These are phyloP conservation scores for Alcis repandata DNA, from an alignment of 2,888 invertebrate genomes.

Conservation along the genomic window DNA sequence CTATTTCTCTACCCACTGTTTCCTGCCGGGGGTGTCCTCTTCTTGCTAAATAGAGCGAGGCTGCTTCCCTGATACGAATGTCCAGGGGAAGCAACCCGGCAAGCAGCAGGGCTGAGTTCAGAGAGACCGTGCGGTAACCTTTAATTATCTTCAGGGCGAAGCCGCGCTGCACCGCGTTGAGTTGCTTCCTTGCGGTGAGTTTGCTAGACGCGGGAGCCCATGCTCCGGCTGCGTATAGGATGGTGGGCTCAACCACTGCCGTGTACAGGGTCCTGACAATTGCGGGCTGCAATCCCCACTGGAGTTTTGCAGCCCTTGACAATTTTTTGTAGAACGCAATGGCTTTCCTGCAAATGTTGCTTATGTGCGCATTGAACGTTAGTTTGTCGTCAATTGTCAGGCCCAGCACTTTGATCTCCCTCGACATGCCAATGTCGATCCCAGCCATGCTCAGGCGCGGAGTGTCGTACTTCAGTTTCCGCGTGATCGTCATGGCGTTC, in stretches of 20 bases:
- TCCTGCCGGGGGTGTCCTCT: slow-evolving; percentile 5
- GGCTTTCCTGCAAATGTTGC: background rate
- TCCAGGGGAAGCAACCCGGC: slow-evolving; percentile 30
- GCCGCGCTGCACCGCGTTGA: slow-evolving; percentile 23
- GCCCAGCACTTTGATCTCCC: slow-evolving; percentile 1
- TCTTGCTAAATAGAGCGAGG: slow-evolving; percentile 19
- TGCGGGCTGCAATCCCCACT: slow-evolving; percentile 21
- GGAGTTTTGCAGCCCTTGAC: background rate
- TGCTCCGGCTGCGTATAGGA: background rate
- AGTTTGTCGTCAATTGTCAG: slow-evolving; percentile 11
- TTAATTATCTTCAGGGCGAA: slow-evolving; percentile 34
- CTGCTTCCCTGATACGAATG: slow-evolving; percentile 24
- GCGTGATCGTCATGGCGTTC: background rate
- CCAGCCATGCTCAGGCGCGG: slow-evolving; percentile 3
- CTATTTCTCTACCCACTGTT: background rate
- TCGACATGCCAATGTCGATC: background rate
- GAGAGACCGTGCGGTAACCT: slow-evolving; percentile 34
- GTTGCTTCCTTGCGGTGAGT: background rate
- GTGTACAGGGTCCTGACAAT: background rate
- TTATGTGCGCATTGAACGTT: slow-evolving; percentile 5
- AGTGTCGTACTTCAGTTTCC: slow-evolving; percentile 4
- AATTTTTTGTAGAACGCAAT: slow-evolving; percentile 13
- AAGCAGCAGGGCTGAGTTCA: slow-evolving; percentile 34
- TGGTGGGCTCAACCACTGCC: background rate
- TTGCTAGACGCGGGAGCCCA: background rate